Base-by-base conservation (phyloP, 2,888 invertebrate species). In the Leptodirus hochenwartii region DNA sequence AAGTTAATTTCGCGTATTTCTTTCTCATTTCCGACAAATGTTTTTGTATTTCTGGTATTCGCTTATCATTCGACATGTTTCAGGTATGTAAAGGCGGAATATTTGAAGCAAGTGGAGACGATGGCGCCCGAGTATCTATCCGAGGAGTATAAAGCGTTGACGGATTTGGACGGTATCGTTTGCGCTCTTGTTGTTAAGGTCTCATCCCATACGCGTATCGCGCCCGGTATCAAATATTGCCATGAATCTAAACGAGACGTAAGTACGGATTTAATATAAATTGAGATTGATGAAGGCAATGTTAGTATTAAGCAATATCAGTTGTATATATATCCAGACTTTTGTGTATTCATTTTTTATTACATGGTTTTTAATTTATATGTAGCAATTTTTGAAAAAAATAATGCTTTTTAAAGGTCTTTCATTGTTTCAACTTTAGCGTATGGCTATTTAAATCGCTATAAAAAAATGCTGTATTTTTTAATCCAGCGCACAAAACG, bases 41-140 rank as follows among this genome's bases (percentile, higher is more conserved):
- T 20, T 8, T 20, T 20, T 20, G 6, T 20, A 20, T 20, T 20
- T 20, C n/a, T 20, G 20, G 20, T 20, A 20, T n/a, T n/a, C n/a
- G n/a, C n/a, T n/a, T n/a, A n/a, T n/a, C n/a, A n/a, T n/a, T n/a
- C n/a, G n/a, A n/a, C n/a, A n/a, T n/a, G n/a, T 45, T 45, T 30
- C 49, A 68, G 67, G 39, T 66, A 69, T 47, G 69, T 84, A 1
- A 85, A 81, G 49, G 73, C 72, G 42, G 65, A 75, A 39, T 87
- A 85, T 52, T 60, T 87, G n/a, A 71, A 75, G 46, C 75, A 81
- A 44, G 61, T 85, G 32, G 73, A 79, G 43, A 62, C 61, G n/a
- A 61, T 84, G 54, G 82, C 81, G 2, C 80, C 84, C 1, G 78
- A 78, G 47, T 87, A 85, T 54, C 57, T 84, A 24, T 64, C 69